Base-by-base conservation (phyloP, 53 echinoderm and acorn worm genomes). In the Henricia sp. region DNA sequence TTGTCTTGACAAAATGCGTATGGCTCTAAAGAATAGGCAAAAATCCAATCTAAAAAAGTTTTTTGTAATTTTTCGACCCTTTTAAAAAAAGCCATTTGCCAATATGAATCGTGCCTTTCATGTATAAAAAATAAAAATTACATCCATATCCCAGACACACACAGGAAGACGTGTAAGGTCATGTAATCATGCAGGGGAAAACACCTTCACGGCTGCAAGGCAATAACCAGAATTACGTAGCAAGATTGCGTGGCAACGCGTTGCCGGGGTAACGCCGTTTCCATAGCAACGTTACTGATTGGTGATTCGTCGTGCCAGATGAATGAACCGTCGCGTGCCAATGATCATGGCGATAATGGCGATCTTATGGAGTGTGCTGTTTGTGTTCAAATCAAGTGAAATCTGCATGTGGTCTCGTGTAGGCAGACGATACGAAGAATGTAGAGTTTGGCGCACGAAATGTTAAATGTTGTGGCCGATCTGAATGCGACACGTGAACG, bases 201-300 rank as follows among this genome's bases (percentile, higher is more conserved):
- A 50, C 33, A 28, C 39, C 3, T 48, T 4, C 39, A 37, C 1
- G n/a, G 0, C 2, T 23, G 50, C 16, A 32, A 52, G 33, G 10
- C 35, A 44, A 1, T 37, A 29, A 52, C 80, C 3, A 46, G 80
- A 80, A 80, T 80, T 80, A 80, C 80, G 80, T 80, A 80, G 80
- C 21, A 80, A 80, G 25, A 80, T 64, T 63, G 80, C 80, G 57
- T 80, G 50, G 80, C 80, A 80, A 80, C 80, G 80, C 64, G 80
- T 80, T 80, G 21, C 80, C 64, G 29, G 19, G 63, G 80, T 64
- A 80, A 63, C 63, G 80, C 80, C 30, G 80, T 57, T 64, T 50
- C 80, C 80, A 58, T 11, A 48, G 80, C 63, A 80, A 80, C 80
- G 80, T 50, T 27, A 63, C 80, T 80, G 80, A 62, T 80, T 46